A percentile compares a stretch with the other conserved stretches of the same genome.
phyloP scores from a whole-genome alignment of 2,888 invertebrate genomes.

The Litoditis marina region DNA sequence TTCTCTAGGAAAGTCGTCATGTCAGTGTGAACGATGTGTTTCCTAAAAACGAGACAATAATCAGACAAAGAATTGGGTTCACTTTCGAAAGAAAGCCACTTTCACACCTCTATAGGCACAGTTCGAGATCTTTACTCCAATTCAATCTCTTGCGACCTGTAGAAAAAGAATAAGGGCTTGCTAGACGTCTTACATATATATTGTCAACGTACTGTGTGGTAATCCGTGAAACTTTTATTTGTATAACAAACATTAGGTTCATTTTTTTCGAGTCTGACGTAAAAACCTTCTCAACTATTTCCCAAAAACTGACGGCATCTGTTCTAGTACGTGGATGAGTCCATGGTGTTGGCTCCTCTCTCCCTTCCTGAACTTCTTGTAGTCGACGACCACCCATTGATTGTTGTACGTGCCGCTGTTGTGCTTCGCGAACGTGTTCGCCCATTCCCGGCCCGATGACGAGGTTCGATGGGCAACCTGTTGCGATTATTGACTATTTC shows the following conservation, averaged over 20 bases:
- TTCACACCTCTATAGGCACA: no score
- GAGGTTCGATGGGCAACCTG: conserved; percentile 39
- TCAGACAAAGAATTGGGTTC: no score
- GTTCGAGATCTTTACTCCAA: no score
- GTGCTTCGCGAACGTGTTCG: conserved; percentile 67
- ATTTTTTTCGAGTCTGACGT: no score
- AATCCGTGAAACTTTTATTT: no score
- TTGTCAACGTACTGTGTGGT: no score
- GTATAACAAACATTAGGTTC: no score
- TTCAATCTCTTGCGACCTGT: no score
- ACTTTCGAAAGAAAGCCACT: no score
- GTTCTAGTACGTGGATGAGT: conserved; percentile 76
- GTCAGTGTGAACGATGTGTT: conserved; percentile 49
- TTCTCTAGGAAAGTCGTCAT: conserved; percentile 45
- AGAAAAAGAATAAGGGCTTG: background rate
- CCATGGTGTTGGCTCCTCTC: conserved; percentile 45
- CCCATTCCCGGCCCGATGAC: conserved; percentile 40
- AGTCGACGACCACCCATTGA: conserved; percentile 76
- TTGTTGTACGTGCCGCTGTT: conserved; percentile 80
- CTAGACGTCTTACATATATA: no score
- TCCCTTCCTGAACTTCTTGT: conserved; percentile 68
- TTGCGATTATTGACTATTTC: no score
- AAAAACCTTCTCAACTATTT: background rate
- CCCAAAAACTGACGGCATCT: conserved; percentile 66
- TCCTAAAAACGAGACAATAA: conserved; percentile 40